Evolutionary conservation across 2,888 invertebrate genomes (phyloP), one percentile per base, ranked within the genome.

Genomic region (Melipona bicolor): DNA sequence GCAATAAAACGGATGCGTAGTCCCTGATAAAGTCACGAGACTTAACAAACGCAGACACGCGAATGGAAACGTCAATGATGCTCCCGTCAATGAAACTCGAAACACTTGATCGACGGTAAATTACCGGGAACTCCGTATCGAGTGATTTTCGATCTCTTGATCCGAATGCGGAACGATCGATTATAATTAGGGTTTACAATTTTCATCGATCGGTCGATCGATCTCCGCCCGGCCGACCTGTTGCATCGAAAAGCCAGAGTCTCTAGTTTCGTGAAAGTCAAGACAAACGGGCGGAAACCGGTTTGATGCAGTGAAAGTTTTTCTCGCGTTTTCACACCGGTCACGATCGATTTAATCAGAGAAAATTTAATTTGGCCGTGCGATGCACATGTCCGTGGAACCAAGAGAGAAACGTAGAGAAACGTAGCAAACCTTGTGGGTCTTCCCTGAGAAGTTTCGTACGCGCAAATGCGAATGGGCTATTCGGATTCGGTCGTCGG

Each of bases 141-240:
- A 2, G 4, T n/a, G n/a, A n/a, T 24, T 3, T 13, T n/a, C 15
- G n/a, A n/a, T n/a, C 5, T 56, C 56, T 36, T 9, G 1, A 36
- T 36, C 9, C 9, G 1, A 9, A 9, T 9, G 36, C 4, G 36
- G 9, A 9, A 36, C 43, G 43, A 43, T 43, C 43, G 36, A 36
- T 36, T 36, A 9, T 11, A 43, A 43, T 36, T 9, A 43, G 43
- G 9, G n/a, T 24, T 59, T 59, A 24, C 19, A 50, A 68, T 68
- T 50, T 13, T 11, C 36, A 68, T 52, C 27, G 43, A 52, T 24
- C 21, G 43, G 36, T 19, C 21, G 36, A 15, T 27, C 72, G 27
- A 3, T 24, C 32, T 5, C 15, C 15, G 15, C 56, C n/a, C 15
- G n/a, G 15, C 56, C n/a, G 54, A 79, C 68, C 62, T 79, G 79